Evolutionary conservation across 2,888 invertebrate genomes (phyloP).

Genomic region (Lycophotia porphyrea): DNA sequence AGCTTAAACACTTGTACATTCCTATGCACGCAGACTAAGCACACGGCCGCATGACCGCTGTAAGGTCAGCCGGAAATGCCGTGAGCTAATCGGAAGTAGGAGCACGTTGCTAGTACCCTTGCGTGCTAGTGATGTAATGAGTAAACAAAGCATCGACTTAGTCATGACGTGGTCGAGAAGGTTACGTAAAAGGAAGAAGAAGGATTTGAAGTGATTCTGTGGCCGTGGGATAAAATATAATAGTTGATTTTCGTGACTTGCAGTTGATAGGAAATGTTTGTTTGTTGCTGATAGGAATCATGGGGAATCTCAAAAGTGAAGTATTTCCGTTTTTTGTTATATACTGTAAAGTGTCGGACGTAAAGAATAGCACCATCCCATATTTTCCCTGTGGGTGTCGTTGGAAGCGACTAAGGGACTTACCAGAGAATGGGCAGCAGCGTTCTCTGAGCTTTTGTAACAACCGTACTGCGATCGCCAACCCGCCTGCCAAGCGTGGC

Average conservation of each 20-base stretch:
- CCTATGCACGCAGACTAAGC: constrained; percentile 18
- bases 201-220: background rate
- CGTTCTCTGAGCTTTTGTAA: no score
- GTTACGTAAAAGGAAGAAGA: constrained; percentile 60
- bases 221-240: constrained; percentile 38
- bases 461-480: no score
- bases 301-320: no score
- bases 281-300: background rate
- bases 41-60: constrained; percentile 50
- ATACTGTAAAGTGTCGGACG: no score
- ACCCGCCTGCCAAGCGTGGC: no score
- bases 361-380: no score
- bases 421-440: background rate
- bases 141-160: constrained; percentile 51
- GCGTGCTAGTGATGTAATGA: constrained; percentile 67
- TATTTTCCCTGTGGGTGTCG: no score
- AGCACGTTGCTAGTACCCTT: constrained; percentile 63
- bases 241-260: constrained; percentile 26
- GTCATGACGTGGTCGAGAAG: constrained; percentile 52
- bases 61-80: constrained; percentile 69
- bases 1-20: constrained; percentile 26
- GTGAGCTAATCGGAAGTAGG: constrained; percentile 67
- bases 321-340: no score
- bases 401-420: background rate
- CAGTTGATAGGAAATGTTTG: background rate